These are phyloP conservation scores for Antennarius striatus DNA, from an alignment of 2,113 vertebrate genomes.

Conservation along the genomic window DNA sequence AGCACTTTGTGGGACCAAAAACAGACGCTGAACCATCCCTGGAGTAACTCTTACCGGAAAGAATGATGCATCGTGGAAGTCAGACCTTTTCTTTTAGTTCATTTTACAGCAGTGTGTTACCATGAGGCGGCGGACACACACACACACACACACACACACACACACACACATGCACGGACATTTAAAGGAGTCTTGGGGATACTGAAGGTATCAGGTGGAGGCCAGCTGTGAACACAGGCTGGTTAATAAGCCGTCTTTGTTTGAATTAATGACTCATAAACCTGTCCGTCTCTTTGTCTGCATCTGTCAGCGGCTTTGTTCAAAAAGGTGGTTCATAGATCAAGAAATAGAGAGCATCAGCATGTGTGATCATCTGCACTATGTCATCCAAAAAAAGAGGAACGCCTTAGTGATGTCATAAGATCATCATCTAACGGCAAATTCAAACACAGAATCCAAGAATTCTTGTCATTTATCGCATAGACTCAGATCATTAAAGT, in stretches of 20 bases:
- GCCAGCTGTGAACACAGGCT: slow-evolving; percentile 69
- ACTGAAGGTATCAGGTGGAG: slow-evolving; percentile 70
- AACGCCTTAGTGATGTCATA: slow-evolving; percentile 11
- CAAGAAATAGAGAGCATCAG: slow-evolving; percentile 9
- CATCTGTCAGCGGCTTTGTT: slow-evolving; percentile 17
- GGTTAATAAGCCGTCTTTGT: slow-evolving; percentile 74
- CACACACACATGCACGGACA: slow-evolving; percentile 9
- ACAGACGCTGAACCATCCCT: too few relatives aligned
- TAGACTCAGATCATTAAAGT: slow-evolving; percentile 31
- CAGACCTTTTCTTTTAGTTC: slow-evolving; percentile 34
- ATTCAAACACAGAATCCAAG: slow-evolving; percentile 33
- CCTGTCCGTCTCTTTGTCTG: slow-evolving; percentile 40
- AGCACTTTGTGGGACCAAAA: too few relatives aligned
- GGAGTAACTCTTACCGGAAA: background rate
- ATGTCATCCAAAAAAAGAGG: background rate
- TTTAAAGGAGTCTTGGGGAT: slow-evolving; percentile 54
- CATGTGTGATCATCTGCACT: background rate
- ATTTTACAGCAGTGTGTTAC: slow-evolving; percentile 16
- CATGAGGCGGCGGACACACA: slow-evolving; percentile 3
- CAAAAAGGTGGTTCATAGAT: slow-evolving; percentile 20
- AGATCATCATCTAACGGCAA: slow-evolving; percentile 31
- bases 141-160: slow-evolving; percentile 17
- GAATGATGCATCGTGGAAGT: background rate
- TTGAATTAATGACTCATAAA: slow-evolving; percentile 76
- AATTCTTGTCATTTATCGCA: slow-evolving; percentile 4